Evolutionary conservation across 2,797 vertebrate species (phyloP), one percentile per base, ranked within the genome.

Genomic region (Allobates femoralis): DNA sequence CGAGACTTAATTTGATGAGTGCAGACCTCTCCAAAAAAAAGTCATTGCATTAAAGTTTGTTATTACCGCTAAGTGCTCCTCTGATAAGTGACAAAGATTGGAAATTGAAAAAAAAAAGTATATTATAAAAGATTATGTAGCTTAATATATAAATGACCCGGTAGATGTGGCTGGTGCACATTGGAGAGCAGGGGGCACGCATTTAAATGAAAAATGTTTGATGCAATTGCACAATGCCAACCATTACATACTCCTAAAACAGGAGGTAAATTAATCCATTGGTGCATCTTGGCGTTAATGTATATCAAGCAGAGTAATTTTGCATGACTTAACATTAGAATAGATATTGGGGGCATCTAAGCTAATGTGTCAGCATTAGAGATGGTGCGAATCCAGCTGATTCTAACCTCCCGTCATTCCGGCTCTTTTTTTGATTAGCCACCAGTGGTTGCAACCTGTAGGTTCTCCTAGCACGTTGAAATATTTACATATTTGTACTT

Each of bases 1-100:
- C 28, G 15, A 30, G 62, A 58, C 3, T 75, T 85, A 67, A 79
- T 85, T 85, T 73, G 79, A 79, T 85, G 55, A 62, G 76, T 80
- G 32, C 16, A 30, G 62, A 37, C 76, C 51, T 56, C 26, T 85
- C 30, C 18, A 37, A 64, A 69, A 79, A 78, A 79, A 71, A 55
- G 76, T 71, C 51, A 79, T 19, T 58, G 67, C 64, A 85, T 85
- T 62, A 60, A 62, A 80, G 18, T 41, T 69, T 85, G 30, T 46
- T 64, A 60, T 76, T 78, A 78, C 18, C 23, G 50, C 62, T 85
- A 41, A 79, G 83, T 37, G 83, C 50, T 79, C 32, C 21, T 26
- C 23, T 53, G 41, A 85, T 34, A 11, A 15, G 5, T 23, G 16
- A 62, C 7, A 84, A 83, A 30, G 41, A 41, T 19, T 14, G 37